A percentile compares a stretch with the other conserved stretches of the same genome.
phyloP scores from a whole-genome alignment of 2,113 vertebrate species.

The Cichladusa arquata region DNA sequence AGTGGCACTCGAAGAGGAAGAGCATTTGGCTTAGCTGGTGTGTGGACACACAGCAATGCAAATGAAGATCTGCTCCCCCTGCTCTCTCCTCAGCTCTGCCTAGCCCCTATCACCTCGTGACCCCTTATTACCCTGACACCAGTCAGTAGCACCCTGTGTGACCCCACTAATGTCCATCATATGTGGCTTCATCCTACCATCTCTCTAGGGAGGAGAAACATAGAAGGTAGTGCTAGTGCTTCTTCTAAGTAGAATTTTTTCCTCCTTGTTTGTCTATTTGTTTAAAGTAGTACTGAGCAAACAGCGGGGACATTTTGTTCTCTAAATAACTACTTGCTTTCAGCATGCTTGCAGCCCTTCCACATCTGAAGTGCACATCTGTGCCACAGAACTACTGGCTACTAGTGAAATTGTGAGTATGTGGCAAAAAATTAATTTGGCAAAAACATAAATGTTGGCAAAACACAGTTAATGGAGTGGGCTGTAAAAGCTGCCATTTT shows the following conservation, averaged over 20 bases:
- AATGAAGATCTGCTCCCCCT: neutral
- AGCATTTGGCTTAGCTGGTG: neutral
- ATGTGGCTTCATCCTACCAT: neutral
- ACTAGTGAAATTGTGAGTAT: neutral
- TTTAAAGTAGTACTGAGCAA: constrained; percentile 40
- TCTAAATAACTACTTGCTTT: constrained; percentile 6
- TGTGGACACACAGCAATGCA: neutral
- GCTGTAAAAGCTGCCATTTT: constrained; percentile 1
- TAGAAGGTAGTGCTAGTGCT: neutral
- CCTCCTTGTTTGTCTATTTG: constrained; percentile 44
- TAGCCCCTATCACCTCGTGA: neutral
- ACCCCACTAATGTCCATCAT: constrained; percentile 8
- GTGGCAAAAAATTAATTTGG: constrained; percentile 23
- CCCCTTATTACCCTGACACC: neutral
- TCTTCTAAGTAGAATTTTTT: constrained; percentile 20
- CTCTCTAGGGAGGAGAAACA: neutral
- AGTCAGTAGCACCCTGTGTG: neutral
- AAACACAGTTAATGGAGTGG: neutral
- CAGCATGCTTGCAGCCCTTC: neutral
- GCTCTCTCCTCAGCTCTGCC: neutral
- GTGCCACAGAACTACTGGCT: neutral
- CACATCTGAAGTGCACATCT: neutral
- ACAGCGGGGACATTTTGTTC: constrained; percentile 28
- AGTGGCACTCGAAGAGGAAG: neutral
- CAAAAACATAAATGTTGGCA: neutral